Base-by-base conservation (phyloP, 2,797 vertebrate species). In the Tarsius wallacei region DNA sequence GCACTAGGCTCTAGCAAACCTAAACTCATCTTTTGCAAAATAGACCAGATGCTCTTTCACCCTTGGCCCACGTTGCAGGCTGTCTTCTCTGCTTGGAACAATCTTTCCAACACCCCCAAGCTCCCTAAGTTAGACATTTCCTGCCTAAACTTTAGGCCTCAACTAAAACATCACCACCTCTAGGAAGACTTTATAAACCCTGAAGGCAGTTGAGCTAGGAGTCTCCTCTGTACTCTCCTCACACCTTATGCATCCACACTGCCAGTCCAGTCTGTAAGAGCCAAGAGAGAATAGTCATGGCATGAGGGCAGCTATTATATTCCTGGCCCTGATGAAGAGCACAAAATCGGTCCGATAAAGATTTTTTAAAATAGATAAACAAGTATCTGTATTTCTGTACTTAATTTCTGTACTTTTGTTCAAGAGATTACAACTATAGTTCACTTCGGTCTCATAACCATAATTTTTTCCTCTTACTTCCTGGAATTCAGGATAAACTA, bases 41-140 rank as follows among this genome's bases (percentile, higher is more conserved):
- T 0, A 93, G 59, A 57, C 59, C 24, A 33, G 7, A 0, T 36
- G 24, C 31, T 85, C n/a, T 86, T 88, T 76, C 42, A 49, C 59
- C 82, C 78, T 66, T 12, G 64, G 3, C 7, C 59, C 36, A 76
- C 2, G 10, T 42, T 31, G 21, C 19, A 19, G 61, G 24, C n/a
- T 77, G 53, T 64, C 91, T 96, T 88, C 70, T 93, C 90, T 63
- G 42, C 64, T 93, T 93, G 36, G 15, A 92, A 87, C 28, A 70
- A 86, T 64, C 21, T 47, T 86, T 51, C 47, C 33, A 71, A n/a
- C 21, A 71, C 14, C 63, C 73, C 82, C 51, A 59, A 53, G 2
- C 15, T 24, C 24, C 64, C 9, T 59, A 51, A 53, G 55, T 66
- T 68, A 85, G 49, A 17, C n/a, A 57, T 76, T 77, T 93, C 33